Evolutionary conservation across 1,140 invertebrate species (phyloP).

Genomic region (Bombus huntii): DNA sequence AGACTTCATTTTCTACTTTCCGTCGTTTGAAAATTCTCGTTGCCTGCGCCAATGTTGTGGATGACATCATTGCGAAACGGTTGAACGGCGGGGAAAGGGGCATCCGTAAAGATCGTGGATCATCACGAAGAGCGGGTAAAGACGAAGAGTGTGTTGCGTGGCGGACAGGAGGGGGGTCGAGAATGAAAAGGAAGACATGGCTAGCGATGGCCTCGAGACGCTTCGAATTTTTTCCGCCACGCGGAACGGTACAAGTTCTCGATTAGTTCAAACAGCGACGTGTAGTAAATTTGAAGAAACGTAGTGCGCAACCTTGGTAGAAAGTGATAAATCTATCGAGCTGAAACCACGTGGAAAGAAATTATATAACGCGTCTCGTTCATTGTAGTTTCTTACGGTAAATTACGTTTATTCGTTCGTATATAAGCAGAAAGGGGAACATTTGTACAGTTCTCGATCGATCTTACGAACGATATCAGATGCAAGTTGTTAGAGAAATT

Average conservation of each 20-base stretch:
- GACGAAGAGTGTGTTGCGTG: neutral
- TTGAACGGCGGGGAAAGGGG: constrained; percentile 41
- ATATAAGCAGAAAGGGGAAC: no score
- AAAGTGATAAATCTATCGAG: neutral
- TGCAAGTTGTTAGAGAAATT: neutral
- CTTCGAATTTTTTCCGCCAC: neutral
- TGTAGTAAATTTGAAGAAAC: neutral
- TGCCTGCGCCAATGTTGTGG: constrained; percentile 64
- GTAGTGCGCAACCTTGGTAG: neutral
- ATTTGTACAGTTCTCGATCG: neutral
- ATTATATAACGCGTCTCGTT: neutral
- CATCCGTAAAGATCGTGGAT: constrained; percentile 63
- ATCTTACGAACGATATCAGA: neutral
- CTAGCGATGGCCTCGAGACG: constrained; percentile 28
- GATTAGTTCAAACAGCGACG: no score
- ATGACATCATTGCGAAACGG: constrained; percentile 74
- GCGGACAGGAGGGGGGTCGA: constrained; percentile 23
- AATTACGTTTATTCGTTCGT: neutral
- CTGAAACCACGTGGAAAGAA: neutral
- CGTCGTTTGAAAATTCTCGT: constrained; percentile 11
- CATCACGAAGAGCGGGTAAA: constrained; percentile 34
- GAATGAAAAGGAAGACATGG: constrained; percentile 47
- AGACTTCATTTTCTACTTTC: neutral
- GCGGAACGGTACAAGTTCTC: no score
- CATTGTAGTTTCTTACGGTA: neutral